Evolutionary conservation across 2,888 invertebrate species (phyloP).

Genomic region (Melanotus villosus): DNA sequence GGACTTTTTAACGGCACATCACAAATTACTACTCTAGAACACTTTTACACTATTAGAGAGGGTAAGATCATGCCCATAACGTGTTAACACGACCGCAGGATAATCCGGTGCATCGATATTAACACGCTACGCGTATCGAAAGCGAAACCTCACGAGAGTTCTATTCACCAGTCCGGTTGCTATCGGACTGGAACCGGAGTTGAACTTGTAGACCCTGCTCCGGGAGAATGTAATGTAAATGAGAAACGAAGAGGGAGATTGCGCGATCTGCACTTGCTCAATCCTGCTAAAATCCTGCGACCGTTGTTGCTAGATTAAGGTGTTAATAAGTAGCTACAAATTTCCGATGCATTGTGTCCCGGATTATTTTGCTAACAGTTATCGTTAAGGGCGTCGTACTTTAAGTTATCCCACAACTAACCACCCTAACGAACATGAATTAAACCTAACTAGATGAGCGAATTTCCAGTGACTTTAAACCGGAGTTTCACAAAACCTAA

Average conservation of each 20-base stretch:
- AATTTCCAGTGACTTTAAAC: too few relatives aligned
- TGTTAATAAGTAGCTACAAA: conserved; percentile 42
- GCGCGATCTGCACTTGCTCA: conserved; percentile 47
- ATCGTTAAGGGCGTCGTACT: too few relatives aligned
- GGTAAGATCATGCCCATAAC: conserved; percentile 22
- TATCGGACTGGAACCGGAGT: conserved; percentile 46
- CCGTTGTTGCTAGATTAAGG: conserved; percentile 43
- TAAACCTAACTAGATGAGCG: too few relatives aligned
- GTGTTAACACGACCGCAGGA: neutral
- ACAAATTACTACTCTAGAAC: conserved; percentile 8
- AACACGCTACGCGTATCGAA: conserved; percentile 38
- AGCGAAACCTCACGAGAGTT: conserved; percentile 30
- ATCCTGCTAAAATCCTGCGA: conserved; percentile 44
- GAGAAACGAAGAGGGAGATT: conserved; percentile 46
- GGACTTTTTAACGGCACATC: conserved; percentile 16
- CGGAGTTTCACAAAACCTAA: too few relatives aligned
- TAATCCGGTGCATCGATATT: conserved; percentile 24
- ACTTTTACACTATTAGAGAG: conserved; percentile 15
- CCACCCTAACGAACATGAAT: too few relatives aligned
- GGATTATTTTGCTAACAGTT: conserved; percentile 5
- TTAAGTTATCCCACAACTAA: too few relatives aligned
- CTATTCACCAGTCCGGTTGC: conserved; percentile 31
- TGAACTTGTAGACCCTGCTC: conserved; percentile 44
- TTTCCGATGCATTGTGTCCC: conserved; percentile 29
- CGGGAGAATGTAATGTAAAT: conserved; percentile 47